Conservation (phyloP, 2,113 vertebrate species). For the Nothobranchius furzeri region DNA sequence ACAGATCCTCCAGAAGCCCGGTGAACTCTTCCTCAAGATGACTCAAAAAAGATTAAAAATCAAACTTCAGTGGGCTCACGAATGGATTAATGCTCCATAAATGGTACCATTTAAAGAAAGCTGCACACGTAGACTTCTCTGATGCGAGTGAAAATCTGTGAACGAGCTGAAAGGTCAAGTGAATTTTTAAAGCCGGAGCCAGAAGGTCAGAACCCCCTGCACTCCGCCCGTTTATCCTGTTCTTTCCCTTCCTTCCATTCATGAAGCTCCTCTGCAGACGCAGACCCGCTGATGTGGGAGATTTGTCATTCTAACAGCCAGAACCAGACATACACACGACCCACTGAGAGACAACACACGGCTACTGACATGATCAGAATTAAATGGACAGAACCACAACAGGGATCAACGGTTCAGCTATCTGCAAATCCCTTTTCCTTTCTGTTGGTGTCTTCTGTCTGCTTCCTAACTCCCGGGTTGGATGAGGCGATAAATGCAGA, state of each 20-base stretch:
- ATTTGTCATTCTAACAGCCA: slow-evolving; percentile 39
- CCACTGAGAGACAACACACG: slow-evolving; percentile 14
- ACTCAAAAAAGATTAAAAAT: neutral
- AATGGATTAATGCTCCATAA: too few relatives aligned
- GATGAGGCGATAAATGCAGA: neutral
- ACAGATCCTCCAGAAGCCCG: neutral
- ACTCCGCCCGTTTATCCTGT: slow-evolving; percentile 17
- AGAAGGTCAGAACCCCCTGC: slow-evolving; percentile 13
- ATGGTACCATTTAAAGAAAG: neutral
- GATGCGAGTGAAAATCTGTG: neutral
- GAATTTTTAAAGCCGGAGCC: slow-evolving; percentile 26
- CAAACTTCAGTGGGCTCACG: neutral
- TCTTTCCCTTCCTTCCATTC: slow-evolving; percentile 14
- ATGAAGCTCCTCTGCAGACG: slow-evolving; percentile 19
- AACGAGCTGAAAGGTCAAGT: slow-evolving; percentile 13
- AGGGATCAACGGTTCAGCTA: slow-evolving; percentile 18
- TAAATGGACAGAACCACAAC: slow-evolving; percentile 34
- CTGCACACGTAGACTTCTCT: neutral
- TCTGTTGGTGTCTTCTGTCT: slow-evolving; percentile 2
- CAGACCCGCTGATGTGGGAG: slow-evolving; percentile 28
- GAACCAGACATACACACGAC: slow-evolving; percentile 33
- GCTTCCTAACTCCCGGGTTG: slow-evolving; percentile 11
- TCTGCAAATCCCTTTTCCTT: neutral
- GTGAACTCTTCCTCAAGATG: neutral
- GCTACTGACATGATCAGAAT: slow-evolving; percentile 41